Evolutionary conservation across 2,888 invertebrate species (phyloP).

Genomic region (Dendrolimus pini): DNA sequence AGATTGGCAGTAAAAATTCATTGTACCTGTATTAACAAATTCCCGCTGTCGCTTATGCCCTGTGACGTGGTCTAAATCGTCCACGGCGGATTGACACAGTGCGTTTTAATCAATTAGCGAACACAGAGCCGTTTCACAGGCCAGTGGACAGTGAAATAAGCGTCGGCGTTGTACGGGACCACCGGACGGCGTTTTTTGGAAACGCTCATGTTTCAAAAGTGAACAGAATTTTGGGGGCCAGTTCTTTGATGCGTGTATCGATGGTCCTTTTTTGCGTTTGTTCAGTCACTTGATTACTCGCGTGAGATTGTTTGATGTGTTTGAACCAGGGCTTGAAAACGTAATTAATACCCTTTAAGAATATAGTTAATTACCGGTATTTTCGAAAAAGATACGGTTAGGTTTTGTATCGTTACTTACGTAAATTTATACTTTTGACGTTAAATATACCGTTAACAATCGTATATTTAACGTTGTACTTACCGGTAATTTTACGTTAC

Average conservation of each 20-base stretch:
- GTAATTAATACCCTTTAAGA: too few relatives aligned
- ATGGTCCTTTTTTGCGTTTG: slow-evolving; percentile 3
- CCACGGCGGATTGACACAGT: neutral
- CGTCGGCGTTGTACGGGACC: slow-evolving; percentile 8
- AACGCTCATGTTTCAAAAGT: neutral
- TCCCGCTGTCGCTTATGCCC: neutral
- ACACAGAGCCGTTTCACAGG: slow-evolving; percentile 53
- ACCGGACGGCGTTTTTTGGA: slow-evolving; percentile 1
- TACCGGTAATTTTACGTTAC: too few relatives aligned
- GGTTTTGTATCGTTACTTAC: too few relatives aligned
- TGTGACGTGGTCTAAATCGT: neutral
- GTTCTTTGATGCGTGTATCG: slow-evolving; percentile 1
- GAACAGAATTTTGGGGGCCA: neutral
- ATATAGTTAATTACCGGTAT: too few relatives aligned
- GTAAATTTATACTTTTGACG: too few relatives aligned
- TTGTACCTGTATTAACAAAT: too few relatives aligned
- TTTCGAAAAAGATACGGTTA: too few relatives aligned
- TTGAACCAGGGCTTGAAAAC: too few relatives aligned
- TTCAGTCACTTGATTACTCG: neutral
- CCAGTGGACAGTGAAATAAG: slow-evolving; percentile 71
- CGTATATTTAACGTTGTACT: too few relatives aligned
- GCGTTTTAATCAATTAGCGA: slow-evolving; percentile 75
- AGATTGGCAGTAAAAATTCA: too few relatives aligned
- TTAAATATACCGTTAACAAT: too few relatives aligned
- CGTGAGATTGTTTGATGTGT: too few relatives aligned